Evolutionary conservation across 1,140 invertebrate species (phyloP).

Genomic region (Pectinophora gossypiella): DNA sequence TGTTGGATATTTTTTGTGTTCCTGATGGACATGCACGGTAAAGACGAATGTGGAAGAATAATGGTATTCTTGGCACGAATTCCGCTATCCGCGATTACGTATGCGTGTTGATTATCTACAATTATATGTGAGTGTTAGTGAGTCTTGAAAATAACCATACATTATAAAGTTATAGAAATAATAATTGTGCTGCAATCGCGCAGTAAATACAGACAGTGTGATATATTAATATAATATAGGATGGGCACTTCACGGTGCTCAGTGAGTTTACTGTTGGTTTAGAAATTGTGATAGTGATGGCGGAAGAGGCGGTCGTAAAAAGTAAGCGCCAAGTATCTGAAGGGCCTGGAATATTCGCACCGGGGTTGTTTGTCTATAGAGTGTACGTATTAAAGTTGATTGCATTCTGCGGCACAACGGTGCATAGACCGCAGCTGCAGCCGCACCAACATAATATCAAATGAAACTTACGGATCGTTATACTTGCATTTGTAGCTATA

Average conservation of each 20-base stretch:
- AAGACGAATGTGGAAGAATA: not conserved
- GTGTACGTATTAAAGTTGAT: not conserved
- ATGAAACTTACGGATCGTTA: too few species aligned
- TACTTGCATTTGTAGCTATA: too few species aligned
- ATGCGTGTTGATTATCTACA: not conserved
- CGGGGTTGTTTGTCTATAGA: not conserved
- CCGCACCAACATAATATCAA: too few species aligned
- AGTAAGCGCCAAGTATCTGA: not conserved
- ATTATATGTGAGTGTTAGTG: not conserved
- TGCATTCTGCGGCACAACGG: constrained; percentile 1
- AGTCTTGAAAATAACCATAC: not conserved
- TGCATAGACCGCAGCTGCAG: not conserved
- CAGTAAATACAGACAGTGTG: too few species aligned
- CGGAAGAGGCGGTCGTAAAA: not conserved
- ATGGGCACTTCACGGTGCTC: too few species aligned
- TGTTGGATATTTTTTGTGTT: not conserved
- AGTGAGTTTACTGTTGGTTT: not conserved
- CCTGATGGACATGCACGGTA: not conserved
- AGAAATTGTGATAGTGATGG: too few species aligned
- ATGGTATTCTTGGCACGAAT: not conserved
- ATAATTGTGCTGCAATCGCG: not conserved
- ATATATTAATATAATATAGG: too few species aligned
- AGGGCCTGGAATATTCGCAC: not conserved
- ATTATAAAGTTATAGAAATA: too few species aligned
- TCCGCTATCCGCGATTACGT: not conserved